These are phyloP conservation scores for Scaptomyza reducta DNA, from an alignment of 2,888 invertebrate species.

Conservation along the genomic window DNA sequence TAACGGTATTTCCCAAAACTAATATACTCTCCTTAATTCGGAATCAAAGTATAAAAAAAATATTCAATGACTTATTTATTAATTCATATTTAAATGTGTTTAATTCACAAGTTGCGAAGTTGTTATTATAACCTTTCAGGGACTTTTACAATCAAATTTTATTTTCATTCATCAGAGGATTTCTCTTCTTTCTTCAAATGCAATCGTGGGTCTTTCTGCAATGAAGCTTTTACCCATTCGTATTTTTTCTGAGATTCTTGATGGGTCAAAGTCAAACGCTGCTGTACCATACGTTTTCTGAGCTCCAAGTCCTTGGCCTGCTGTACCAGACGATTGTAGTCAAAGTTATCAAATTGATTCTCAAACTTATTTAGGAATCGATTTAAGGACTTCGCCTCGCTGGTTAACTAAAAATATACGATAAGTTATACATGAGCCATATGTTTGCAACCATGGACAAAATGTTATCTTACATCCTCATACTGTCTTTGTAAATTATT, in stretches of 20 bases:
- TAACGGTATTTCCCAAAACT: too few relatives aligned
- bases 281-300: slow-evolving; percentile 83
- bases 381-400: slow-evolving; percentile 80
- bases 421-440: not conserved
- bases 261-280: slow-evolving; percentile 82
- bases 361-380: slow-evolving; percentile 82
- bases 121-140: not conserved
- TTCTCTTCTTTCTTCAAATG: slow-evolving; percentile 61
- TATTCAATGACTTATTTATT: not conserved
- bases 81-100: too few relatives aligned
- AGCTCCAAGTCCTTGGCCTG: slow-evolving; percentile 82
- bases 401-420: slow-evolving; percentile 68
- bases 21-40: not conserved
- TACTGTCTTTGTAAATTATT: slow-evolving; percentile 88
- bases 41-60: not conserved
- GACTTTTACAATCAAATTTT: not conserved
- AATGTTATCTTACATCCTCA: slow-evolving; percentile 85
- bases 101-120: not conserved
- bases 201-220: slow-evolving; percentile 78
- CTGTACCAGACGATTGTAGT: slow-evolving; percentile 80
- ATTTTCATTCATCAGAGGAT: slow-evolving; percentile 30
- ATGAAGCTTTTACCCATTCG: slow-evolving; percentile 78
- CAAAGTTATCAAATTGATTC: slow-evolving; percentile 81
- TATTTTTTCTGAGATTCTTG: slow-evolving; percentile 83
- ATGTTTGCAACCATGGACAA: not conserved